A percentile compares a stretch with the other conserved stretches of the same genome.
Evolutionary conservation across 2,113 vertebrate genomes (phyloP).

Genomic region (Calidris pygmaea): DNA sequence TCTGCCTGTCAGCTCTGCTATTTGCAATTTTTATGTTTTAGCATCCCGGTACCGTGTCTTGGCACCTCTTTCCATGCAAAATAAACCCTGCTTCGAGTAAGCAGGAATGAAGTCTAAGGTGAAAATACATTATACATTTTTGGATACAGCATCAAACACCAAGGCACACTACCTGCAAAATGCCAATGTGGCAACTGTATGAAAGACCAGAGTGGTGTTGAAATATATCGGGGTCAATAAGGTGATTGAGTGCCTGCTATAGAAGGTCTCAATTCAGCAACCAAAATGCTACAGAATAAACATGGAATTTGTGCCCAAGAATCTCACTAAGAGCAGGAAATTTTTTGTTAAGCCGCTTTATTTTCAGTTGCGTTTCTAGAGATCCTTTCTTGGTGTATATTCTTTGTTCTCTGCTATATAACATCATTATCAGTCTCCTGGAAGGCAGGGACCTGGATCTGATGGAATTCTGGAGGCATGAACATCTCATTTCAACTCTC

Average conservation of each 20-base stretch:
- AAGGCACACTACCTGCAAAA: background rate
- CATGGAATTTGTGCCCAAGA: background rate
- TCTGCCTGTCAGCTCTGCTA: background rate
- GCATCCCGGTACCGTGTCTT: background rate
- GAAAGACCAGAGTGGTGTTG: background rate
- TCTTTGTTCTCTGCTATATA: background rate
- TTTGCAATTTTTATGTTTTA: background rate
- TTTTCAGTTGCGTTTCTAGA: background rate
- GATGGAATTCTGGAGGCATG: background rate
- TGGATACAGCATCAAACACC: background rate
- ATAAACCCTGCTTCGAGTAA: background rate
- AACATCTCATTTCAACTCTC: constrained; percentile 28
- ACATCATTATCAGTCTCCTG: constrained; percentile 19
- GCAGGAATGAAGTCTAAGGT: background rate
- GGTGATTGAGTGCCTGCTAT: background rate
- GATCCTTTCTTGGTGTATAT: background rate
- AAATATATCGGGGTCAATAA: background rate
- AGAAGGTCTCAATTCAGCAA: background rate
- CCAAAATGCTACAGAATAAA: background rate
- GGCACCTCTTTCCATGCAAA: background rate
- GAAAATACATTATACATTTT: background rate
- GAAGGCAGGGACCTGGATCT: background rate
- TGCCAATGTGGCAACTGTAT: background rate
- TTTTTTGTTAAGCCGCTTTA: background rate
- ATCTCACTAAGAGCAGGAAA: background rate